Conservation (phyloP, 2,113 vertebrate species). For the Austrofundulus limnaeus region DNA sequence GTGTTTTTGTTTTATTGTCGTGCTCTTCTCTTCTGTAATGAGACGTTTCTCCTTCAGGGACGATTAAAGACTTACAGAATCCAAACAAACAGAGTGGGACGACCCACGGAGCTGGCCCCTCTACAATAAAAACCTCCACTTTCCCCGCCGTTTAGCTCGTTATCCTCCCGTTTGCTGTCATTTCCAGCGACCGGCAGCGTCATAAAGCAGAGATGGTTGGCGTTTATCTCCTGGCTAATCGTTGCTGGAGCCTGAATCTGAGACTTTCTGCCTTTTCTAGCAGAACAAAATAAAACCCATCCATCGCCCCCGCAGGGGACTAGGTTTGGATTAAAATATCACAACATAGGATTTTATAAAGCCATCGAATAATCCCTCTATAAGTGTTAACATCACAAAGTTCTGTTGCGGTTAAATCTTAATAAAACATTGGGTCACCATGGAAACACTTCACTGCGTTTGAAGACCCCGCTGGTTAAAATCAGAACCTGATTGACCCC, state of each 20-base stretch:
- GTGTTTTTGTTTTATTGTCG: slow-evolving; percentile 37
- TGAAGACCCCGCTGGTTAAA: no score
- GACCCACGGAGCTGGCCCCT: slow-evolving; percentile 44
- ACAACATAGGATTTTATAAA: no score
- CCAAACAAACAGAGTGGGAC: slow-evolving; percentile 42
- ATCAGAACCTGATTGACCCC: no score
- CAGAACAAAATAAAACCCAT: slow-evolving; percentile 6
- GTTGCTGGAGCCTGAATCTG: slow-evolving; percentile 7
- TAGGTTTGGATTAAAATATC: neutral
- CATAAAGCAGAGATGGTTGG: slow-evolving; percentile 7
- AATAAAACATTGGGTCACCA: no score
- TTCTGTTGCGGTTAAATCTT: no score
- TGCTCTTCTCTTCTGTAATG: slow-evolving; percentile 46
- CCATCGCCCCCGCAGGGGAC: no score
- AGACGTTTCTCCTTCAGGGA: slow-evolving; percentile 52
- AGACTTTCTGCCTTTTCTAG: slow-evolving; percentile 3
- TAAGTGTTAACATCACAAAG: no score
- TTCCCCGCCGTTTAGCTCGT: slow-evolving; percentile 44
- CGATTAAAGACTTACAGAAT: slow-evolving; percentile 52
- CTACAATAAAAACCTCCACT: slow-evolving; percentile 32
- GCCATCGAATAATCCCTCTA: no score
- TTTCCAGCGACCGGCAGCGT: slow-evolving; percentile 10
- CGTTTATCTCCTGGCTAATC: slow-evolving; percentile 29
- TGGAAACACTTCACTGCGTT: no score
- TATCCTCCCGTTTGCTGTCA: slow-evolving; percentile 45